phyloP scores from a whole-genome alignment of 2,888 invertebrate genomes.

The Ischnus inquisitorius region DNA sequence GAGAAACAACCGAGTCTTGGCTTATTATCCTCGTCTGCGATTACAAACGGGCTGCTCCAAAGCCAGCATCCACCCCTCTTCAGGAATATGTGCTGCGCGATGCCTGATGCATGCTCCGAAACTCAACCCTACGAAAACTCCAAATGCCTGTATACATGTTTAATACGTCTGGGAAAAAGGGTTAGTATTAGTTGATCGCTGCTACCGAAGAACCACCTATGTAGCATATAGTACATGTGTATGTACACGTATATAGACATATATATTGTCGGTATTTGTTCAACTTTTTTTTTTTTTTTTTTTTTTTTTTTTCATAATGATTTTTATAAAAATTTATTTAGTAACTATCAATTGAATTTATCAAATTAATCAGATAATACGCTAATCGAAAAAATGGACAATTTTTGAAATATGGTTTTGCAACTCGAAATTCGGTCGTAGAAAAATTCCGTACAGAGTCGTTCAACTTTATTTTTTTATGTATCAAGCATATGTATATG shows the following conservation, averaged over 20 bases:
- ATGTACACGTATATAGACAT: background rate
- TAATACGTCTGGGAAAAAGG: slow-evolving; percentile 46
- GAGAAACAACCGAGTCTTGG: slow-evolving; percentile 45
- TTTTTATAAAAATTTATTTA: too few relatives aligned
- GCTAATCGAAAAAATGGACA: too few relatives aligned
- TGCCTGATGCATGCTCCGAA: slow-evolving; percentile 25
- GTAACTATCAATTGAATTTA: too few relatives aligned
- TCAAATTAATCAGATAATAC: too few relatives aligned
- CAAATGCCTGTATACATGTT: slow-evolving; percentile 22
- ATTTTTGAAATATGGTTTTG: too few relatives aligned
- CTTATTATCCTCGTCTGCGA: slow-evolving; percentile 71
- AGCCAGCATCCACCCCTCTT: slow-evolving; percentile 39
- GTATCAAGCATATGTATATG: too few relatives aligned
- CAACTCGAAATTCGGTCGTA: too few relatives aligned
- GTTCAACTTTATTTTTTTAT: too few relatives aligned
- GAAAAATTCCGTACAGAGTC: too few relatives aligned
- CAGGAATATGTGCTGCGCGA: slow-evolving; percentile 49
- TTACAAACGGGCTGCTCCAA: slow-evolving; percentile 61
- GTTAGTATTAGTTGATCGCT: slow-evolving; percentile 41
- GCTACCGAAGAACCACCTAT: slow-evolving; percentile 18
- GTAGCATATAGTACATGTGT: background rate
- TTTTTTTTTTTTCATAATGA: too few relatives aligned
- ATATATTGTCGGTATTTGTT: too few relatives aligned
- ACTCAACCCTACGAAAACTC: background rate
- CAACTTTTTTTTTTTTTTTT: too few relatives aligned